A percentile compares a stretch with the other conserved stretches of the same genome.
Evolutionary conservation across 1,140 invertebrate genomes (phyloP).

Genomic region (Aphis craccivora): DNA sequence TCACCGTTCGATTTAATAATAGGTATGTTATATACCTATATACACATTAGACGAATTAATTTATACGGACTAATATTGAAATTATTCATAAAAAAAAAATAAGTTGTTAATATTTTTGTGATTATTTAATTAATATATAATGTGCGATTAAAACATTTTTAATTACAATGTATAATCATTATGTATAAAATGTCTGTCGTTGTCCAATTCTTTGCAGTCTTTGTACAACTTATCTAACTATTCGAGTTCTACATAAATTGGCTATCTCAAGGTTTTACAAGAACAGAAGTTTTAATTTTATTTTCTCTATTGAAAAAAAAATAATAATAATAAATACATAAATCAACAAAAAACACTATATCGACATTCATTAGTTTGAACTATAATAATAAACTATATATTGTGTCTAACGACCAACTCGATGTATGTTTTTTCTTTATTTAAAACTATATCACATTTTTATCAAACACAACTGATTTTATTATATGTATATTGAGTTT

Average conservation of each 20-base stretch:
- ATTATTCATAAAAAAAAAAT: background rate
- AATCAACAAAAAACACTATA: background rate
- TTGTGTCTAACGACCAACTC: background rate
- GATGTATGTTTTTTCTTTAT: background rate
- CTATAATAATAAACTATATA: background rate
- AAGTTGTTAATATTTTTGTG: background rate
- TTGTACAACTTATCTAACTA: background rate
- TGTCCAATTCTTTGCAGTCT: background rate
- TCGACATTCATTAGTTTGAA: background rate
- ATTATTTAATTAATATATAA: background rate
- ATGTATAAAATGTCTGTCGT: background rate
- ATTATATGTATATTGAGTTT: background rate
- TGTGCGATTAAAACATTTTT: background rate
- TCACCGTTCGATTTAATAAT: background rate
- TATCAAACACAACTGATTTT: background rate
- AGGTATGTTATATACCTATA: too few species aligned
- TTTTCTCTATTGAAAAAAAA: background rate
- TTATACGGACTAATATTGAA: background rate
- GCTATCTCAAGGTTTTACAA: background rate
- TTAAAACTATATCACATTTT: background rate
- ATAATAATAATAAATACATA: background rate
- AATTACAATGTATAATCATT: background rate
- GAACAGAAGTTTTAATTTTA: background rate
- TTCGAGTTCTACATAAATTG: background rate
- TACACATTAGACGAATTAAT: background rate